These are phyloP conservation scores for Diplodus sargus DNA, from an alignment of 2,797 vertebrate species.

Conservation along the genomic window DNA sequence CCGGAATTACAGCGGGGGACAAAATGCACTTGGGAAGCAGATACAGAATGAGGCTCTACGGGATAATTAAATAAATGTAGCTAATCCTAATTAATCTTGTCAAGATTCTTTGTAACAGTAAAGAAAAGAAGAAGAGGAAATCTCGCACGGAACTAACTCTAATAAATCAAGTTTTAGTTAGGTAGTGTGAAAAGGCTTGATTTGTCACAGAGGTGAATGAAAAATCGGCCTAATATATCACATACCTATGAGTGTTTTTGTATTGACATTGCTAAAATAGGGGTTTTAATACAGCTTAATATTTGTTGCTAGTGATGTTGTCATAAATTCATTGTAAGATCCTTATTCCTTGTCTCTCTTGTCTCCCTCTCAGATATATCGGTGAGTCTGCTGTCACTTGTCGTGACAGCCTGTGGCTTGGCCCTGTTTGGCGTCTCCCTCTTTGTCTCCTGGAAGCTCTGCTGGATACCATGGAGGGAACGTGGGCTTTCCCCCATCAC, in stretches of 20 bases:
- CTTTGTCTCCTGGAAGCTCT: slow-evolving; percentile 99
- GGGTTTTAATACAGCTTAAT: not conserved
- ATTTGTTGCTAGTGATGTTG: not conserved
- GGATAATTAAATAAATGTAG: slow-evolving; percentile 65
- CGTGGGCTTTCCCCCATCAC: slow-evolving; percentile 87
- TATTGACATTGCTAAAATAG: not conserved
- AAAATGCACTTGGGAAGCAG: slow-evolving; percentile 8
- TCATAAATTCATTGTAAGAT: not conserved
- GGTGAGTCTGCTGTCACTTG: slow-evolving; percentile 94
- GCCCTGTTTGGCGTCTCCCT: slow-evolving; percentile 97
- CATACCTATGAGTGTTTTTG: not conserved
- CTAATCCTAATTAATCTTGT: slow-evolving; percentile 70
- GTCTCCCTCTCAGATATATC: slow-evolving; percentile 90
- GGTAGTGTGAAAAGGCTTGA: slow-evolving; percentile 2
- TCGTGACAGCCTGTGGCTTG: slow-evolving; percentile 96
- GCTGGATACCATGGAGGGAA: slow-evolving; percentile 99
- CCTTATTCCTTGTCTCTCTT: slow-evolving; percentile 26
- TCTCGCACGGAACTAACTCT: slow-evolving; percentile 12
- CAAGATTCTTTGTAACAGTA: slow-evolving; percentile 42
- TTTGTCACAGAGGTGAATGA: slow-evolving; percentile 1
- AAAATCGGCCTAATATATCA: not conserved
- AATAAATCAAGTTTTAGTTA: slow-evolving; percentile 33
- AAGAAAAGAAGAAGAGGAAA: slow-evolving; percentile 29
- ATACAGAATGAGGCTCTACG: slow-evolving; percentile 38
- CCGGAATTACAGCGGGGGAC: slow-evolving; percentile 17